These are phyloP conservation scores for Dufourea novaeangliae DNA, from an alignment of 1,140 invertebrate species.

Conservation along the genomic window DNA sequence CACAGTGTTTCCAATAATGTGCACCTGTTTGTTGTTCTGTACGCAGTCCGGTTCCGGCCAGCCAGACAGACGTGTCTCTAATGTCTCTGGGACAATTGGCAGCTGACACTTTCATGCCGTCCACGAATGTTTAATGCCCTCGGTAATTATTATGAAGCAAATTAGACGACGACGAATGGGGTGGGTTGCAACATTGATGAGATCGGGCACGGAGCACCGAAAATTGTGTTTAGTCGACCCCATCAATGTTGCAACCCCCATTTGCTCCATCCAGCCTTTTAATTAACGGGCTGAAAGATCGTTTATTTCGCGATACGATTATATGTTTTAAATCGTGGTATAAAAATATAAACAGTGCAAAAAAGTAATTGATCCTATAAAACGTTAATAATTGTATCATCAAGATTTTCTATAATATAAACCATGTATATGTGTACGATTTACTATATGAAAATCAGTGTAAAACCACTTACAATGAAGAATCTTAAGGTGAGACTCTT, in stretches of 20 bases:
- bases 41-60: background rate
- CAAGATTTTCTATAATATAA: too few species aligned
- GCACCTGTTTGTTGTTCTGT: slow-evolving; percentile 17
- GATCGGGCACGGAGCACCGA: background rate
- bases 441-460: too few species aligned
- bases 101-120: slow-evolving; percentile 66
- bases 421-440: too few species aligned
- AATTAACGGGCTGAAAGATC: slow-evolving; percentile 61
- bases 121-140: slow-evolving; percentile 67
- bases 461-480: too few species aligned
- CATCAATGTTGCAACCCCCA: slow-evolving; percentile 63
- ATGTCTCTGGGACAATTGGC: slow-evolving; percentile 64
- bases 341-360: too few species aligned
- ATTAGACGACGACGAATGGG: slow-evolving; percentile 53
- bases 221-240: slow-evolving; percentile 36
- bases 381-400: too few species aligned
- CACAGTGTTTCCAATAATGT: slow-evolving; percentile 22
- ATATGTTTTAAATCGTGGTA: too few species aligned
- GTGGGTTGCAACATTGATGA: slow-evolving; percentile 40
- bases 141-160: slow-evolving; percentile 70
- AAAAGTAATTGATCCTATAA: too few species aligned
- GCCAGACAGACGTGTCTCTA: slow-evolving; percentile 39
- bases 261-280: slow-evolving; percentile 29
- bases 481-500: too few species aligned
- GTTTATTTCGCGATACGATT: slow-evolving; percentile 30